These are phyloP conservation scores for Hydrozoanthus tunicans DNA, from an alignment of 64 coral and sea anemone species.

Conservation along the genomic window DNA sequence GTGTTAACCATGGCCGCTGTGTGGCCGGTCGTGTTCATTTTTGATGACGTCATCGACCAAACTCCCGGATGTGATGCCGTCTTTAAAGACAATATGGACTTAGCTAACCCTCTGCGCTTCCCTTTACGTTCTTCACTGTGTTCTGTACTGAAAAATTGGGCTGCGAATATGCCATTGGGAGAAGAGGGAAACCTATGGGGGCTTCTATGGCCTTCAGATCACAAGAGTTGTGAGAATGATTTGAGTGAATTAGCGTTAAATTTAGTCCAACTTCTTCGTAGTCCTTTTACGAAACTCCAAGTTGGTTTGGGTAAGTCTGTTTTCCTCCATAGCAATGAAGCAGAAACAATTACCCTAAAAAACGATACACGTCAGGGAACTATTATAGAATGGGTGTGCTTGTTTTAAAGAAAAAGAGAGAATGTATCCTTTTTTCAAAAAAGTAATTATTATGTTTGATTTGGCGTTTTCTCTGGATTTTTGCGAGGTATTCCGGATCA, in stretches of 20 bases:
- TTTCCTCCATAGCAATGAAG: neutral
- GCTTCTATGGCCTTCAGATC: neutral
- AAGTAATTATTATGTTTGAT: no score
- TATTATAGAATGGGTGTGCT: no score
- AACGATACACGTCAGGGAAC: no score
- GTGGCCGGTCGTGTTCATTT: slow-evolving; percentile 57
- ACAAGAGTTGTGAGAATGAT: neutral
- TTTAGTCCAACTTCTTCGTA: slow-evolving; percentile 2
- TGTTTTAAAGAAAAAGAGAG: no score
- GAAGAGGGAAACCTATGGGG: neutral
- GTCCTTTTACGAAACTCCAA: slow-evolving; percentile 1
- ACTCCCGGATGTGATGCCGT: neutral
- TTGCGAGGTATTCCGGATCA: no score
- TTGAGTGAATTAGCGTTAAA: slow-evolving; percentile 23
- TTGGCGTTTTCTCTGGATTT: no score
- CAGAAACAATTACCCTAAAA: no score
- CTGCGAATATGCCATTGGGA: neutral
- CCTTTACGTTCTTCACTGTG: neutral
- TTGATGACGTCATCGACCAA: neutral
- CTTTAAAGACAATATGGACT: neutral
- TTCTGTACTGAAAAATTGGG: slow-evolving; percentile 23
- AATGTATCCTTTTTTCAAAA: no score
- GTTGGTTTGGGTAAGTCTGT: slow-evolving; percentile 10
- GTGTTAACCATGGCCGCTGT: slow-evolving; percentile 69
- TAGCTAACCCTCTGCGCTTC: neutral